Base-by-base conservation (phyloP, 2,113 vertebrate genomes). In the Chitala chitala region DNA sequence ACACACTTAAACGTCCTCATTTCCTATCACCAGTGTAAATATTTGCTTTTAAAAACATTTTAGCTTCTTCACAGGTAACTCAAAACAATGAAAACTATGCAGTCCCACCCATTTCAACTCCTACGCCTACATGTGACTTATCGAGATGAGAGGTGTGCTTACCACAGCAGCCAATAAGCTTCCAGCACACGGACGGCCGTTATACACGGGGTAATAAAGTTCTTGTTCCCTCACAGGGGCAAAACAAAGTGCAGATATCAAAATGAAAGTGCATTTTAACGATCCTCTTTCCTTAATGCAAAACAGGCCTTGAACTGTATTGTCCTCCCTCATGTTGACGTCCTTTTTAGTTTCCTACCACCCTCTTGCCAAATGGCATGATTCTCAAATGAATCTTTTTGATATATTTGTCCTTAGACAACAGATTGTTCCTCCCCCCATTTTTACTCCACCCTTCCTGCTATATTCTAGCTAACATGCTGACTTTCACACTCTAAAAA, bases 341-440 rank as follows among this genome's bases (percentile, higher is more conserved):
- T 48, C 40, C 9, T 20, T 22, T 44, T 55, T 22, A 56, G 51
- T 33, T 71, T 71, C 69, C 51, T 71, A n/a, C n/a, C 50, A 13
- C 51, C 1, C 53, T 9, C 69, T 71, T 13, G 33, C 51, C 53
- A 71, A 71, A 56, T 58, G 36, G 40, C 33, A 55, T 71, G 29
- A 71, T 55, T 56, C 33, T 55, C 17, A 20, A 5, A 71, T 71
- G 22, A 29, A 17, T 58, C 12, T 36, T 38, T 26, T 24, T 68
- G 42, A 46, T 42, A 68, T 68, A 68, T 68, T 68, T 68, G 42
- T 42, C 38, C 46, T 68, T 13, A 0, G 42, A 68, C 24, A 24
- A 9, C n/a, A 42, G n/a, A n/a, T n/a, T n/a, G n/a, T n/a, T n/a
- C n/a, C n/a, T n/a, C n/a, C 40, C 64, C 63, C 64, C 64, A 68